Conservation (phyloP, 2,888 invertebrate genomes). For the Ornithoptera alexandrae region DNA sequence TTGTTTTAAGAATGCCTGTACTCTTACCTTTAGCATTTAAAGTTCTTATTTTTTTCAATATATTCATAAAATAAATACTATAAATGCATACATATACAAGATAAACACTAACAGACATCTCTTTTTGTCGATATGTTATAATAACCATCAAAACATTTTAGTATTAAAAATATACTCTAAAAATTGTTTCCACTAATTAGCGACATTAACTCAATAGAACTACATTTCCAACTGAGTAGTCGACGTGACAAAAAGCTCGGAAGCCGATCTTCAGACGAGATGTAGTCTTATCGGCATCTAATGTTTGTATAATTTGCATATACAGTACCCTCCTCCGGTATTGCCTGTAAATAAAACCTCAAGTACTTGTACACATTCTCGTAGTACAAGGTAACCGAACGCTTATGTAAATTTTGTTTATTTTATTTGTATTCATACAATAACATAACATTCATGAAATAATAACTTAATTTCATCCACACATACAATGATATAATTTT, state of each 20-base stretch:
- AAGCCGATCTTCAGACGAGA: constrained; percentile 3
- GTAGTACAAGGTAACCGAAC: neutral
- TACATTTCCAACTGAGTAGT: neutral
- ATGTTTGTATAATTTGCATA: constrained; percentile 20
- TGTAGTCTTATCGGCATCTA: constrained; percentile 13
- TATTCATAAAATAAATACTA: too few relatives aligned
- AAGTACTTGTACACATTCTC: neutral
- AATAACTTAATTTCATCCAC: neutral
- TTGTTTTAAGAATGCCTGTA: too few relatives aligned
- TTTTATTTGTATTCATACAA: neutral
- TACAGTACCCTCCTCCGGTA: constrained; percentile 20
- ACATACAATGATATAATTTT: neutral
- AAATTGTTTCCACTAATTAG: neutral
- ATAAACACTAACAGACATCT: too few relatives aligned
- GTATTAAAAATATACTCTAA: neutral
- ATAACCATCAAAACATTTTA: neutral
- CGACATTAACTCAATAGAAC: neutral
- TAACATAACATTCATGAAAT: neutral
- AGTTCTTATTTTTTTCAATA: too few relatives aligned
- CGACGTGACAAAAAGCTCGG: constrained; percentile 10
- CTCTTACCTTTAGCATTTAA: too few relatives aligned
- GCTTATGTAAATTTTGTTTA: neutral
- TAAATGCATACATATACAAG: too few relatives aligned
- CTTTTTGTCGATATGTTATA: neutral
- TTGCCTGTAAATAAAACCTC: neutral